Evolutionary conservation across 2,888 invertebrate genomes (phyloP), one percentile per base, ranked within the genome.

Genomic region (Conomelus anceps): DNA sequence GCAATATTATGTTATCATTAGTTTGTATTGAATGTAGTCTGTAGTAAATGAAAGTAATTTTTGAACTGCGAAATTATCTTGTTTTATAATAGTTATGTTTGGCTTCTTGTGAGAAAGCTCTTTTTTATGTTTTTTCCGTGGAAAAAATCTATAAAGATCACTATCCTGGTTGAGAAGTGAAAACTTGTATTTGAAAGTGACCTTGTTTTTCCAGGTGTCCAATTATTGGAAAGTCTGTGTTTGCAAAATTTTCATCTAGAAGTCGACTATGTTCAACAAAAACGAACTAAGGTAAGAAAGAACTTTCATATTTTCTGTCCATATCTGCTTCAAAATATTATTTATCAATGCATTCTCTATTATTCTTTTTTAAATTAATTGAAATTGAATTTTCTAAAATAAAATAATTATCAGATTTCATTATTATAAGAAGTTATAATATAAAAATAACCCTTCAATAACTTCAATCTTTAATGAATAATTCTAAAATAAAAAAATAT

Each of bases 201-300:
- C 17, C 13, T 89, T 87, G 63, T 26, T 89, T 23, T 90, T 91
- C 17, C 88, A 91, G 97, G 97, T 95, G 92, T 92, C 92, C 90
- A 89, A 41, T 86, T 92, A 20, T 90, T 97, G 85, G 95, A 95
- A 91, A 94, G 94, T 91, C 94, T 96, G 91, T 97, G 97, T 93
- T 94, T 95, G 91, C 95, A 95, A 92, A 96, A 96, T 92, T 94
- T 96, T 92, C 97, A 97, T 93, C 94, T 97, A 91, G 95, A 96
- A 92, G 95, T 96, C 84, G 90, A 90, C 29, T 91, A 91, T 85
- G 90, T 91, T 87, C 91, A 91, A 87, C 90, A 90, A 41, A 90
- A 90, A 89, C 89, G 91, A 88, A 90, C 91, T 22, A 90, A 91
- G 90, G 92, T 92, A 91, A 91, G 91, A 90, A 63, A 23, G 11